Evolutionary conservation across 2,888 invertebrate genomes (phyloP).

Genomic region (Byasa hedistus): DNA sequence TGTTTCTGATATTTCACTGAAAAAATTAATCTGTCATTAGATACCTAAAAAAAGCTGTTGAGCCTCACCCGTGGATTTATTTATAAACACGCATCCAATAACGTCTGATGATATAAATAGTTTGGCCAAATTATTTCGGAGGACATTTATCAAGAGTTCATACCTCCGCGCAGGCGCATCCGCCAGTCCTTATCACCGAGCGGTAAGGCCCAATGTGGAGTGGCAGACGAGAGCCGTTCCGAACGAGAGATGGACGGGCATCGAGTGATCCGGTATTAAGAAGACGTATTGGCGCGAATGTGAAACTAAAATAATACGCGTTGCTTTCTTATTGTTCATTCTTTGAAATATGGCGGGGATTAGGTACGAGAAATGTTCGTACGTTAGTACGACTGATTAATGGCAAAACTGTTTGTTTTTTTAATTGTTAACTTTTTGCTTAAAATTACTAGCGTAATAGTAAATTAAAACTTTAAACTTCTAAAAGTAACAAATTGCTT

Average conservation of each 20-base stretch:
- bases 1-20: too few relatives aligned
- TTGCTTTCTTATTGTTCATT: slow-evolving; percentile 9
- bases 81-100: slow-evolving; percentile 22
- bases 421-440: too few relatives aligned
- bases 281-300: slow-evolving; percentile 51
- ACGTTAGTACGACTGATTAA: too few relatives aligned
- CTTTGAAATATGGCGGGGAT: slow-evolving; percentile 3
- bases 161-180: slow-evolving; percentile 8
- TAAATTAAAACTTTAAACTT: too few relatives aligned
- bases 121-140: slow-evolving; percentile 18
- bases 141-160: slow-evolving; percentile 22
- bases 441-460: too few relatives aligned
- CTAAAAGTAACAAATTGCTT: too few relatives aligned
- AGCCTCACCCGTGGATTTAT: slow-evolving; percentile 11
- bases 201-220: slow-evolving; percentile 9
- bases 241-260: slow-evolving; percentile 43
- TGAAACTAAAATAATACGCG: slow-evolving; percentile 33
- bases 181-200: slow-evolving; percentile 14
- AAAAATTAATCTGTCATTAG: too few relatives aligned
- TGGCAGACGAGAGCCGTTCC: slow-evolving; percentile 4
- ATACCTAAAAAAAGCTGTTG: too few relatives aligned
- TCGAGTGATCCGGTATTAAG: slow-evolving; percentile 45
- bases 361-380: background rate
- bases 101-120: slow-evolving; percentile 22
- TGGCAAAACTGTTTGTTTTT: too few relatives aligned